Conservation (phyloP, 1,140 invertebrate genomes). For the Hyles vespertilio region DNA sequence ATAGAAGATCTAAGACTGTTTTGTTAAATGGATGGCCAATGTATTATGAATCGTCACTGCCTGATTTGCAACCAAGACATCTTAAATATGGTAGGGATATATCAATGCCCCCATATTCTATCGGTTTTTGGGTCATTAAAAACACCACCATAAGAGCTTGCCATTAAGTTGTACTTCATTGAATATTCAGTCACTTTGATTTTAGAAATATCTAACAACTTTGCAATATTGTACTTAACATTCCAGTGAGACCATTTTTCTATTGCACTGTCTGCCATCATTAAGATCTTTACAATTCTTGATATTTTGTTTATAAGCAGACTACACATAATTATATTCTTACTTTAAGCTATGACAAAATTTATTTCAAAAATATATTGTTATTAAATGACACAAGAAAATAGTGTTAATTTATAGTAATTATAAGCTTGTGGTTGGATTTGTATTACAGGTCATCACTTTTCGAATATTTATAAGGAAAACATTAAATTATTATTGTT, state of each 20-base stretch:
- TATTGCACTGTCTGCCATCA: neutral
- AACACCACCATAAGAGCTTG: constrained; percentile 61
- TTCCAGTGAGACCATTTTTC: constrained; percentile 12
- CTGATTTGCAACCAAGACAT: constrained; percentile 71
- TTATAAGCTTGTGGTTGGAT: too few relatives aligned
- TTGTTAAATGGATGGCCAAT: constrained; percentile 77
- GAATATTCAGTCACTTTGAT: too few relatives aligned
- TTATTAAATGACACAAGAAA: too few relatives aligned
- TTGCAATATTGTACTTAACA: constrained; percentile 9
- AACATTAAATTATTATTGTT: too few relatives aligned
- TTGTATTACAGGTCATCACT: too few relatives aligned
- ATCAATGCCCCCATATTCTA: constrained; percentile 77
- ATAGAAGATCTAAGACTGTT: constrained; percentile 73
- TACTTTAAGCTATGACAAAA: too few relatives aligned
- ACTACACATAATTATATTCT: too few relatives aligned
- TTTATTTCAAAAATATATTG: too few relatives aligned
- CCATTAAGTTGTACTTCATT: constrained; percentile 21
- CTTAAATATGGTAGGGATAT: constrained; percentile 62
- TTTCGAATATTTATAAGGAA: too few relatives aligned
- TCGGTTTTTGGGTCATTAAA: constrained; percentile 79
- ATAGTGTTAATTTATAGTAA: too few relatives aligned
- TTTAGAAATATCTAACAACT: neutral
- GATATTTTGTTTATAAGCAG: too few relatives aligned
- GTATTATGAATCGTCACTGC: constrained; percentile 69
- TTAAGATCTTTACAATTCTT: neutral